Percentiles rank a stretch among this genome's conserved stretches.
Evolutionary conservation across 2,797 vertebrate species (phyloP).

Genomic region (Cygnus olor): DNA sequence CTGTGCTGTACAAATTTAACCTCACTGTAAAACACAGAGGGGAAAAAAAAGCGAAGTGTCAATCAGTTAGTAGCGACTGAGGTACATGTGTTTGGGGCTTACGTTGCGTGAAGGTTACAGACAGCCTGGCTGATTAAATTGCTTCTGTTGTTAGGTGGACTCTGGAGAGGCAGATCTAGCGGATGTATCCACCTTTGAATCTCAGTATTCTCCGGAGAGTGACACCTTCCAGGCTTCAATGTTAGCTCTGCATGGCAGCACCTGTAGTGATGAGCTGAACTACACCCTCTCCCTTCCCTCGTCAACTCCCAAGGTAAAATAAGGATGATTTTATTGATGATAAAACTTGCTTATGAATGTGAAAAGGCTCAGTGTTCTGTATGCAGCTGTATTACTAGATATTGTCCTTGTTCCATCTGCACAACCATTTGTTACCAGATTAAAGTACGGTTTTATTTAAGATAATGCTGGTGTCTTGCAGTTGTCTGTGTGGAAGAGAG

Average conservation of each 20-base stretch:
- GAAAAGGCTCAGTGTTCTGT: not conserved
- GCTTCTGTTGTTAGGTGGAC: slow-evolving; percentile 86
- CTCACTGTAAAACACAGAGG: not conserved
- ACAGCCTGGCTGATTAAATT: slow-evolving; percentile 46
- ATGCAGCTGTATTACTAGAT: not conserved
- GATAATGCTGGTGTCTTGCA: not conserved
- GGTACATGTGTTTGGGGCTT: slow-evolving; percentile 5
- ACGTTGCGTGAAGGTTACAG: not conserved
- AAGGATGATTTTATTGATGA: not conserved
- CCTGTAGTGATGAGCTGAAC: slow-evolving; percentile 81
- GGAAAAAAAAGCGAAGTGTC: not conserved
- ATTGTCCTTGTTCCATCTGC: not conserved
- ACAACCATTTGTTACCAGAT: not conserved
- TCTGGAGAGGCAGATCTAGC: slow-evolving; percentile 83
- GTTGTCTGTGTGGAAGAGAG: not conserved
- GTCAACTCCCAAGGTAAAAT: slow-evolving; percentile 86
- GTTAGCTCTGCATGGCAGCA: slow-evolving; percentile 85
- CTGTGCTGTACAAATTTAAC: not conserved
- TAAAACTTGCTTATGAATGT: not conserved
- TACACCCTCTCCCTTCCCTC: slow-evolving; percentile 75
- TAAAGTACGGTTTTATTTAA: slow-evolving; percentile 14
- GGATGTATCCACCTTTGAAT: slow-evolving; percentile 84
- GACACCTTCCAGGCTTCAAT: slow-evolving; percentile 86
- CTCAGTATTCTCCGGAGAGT: slow-evolving; percentile 79
- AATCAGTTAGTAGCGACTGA: not conserved